Evolutionary conservation across 2,797 vertebrate species (phyloP), one percentile per base, ranked within the genome.

Genomic region (Rachycentron canadum): DNA sequence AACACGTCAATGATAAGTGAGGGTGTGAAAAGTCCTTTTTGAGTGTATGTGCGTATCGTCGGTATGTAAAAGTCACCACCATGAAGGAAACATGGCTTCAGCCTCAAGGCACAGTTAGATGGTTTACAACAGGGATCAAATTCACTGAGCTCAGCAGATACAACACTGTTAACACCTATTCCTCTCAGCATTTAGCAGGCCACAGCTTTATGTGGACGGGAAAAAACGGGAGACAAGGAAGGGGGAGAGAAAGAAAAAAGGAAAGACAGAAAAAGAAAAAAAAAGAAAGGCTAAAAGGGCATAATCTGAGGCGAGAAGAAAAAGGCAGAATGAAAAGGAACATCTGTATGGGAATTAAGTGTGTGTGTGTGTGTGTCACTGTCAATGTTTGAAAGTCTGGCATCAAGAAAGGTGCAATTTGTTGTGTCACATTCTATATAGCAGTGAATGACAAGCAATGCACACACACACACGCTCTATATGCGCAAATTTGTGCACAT

Each of bases 111-210:
- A 76, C 62, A 64, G 32, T 72, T 41, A 45, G 47, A 74, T 47
- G 26, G 75, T 81, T 86, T 73, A 49, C 9, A 3, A 58, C 59
- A 49, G 19, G 57, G 50, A 76, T 82, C 49, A 75, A 79, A 82
- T 64, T 8, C 47, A 76, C 41, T 10, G 28, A 79, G 76, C 72
- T 71, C 43, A 76, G 67, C 50, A 74, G 34, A 77, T n/a, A 21
- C 21, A 19, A 32, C 57, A 60, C 36, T 53, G 53, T 21, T 16
- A 38, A 49, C 59, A 76, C 34, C 23, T 41, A 26, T 45, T 59
- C 32, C 32, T 75, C 40, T 32, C 19, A 28, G 30, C 1, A 2
- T 55, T 69, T 49, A 68, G 61, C 47, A 32, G 2, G 34, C 16
- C 25, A 32, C 63, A 25, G 12, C 47, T 69, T 3, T 71, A n/a